These are phyloP conservation scores for Sminthopsis crassicaudata DNA, from an alignment of 2,113 vertebrate species.

Conservation along the genomic window DNA sequence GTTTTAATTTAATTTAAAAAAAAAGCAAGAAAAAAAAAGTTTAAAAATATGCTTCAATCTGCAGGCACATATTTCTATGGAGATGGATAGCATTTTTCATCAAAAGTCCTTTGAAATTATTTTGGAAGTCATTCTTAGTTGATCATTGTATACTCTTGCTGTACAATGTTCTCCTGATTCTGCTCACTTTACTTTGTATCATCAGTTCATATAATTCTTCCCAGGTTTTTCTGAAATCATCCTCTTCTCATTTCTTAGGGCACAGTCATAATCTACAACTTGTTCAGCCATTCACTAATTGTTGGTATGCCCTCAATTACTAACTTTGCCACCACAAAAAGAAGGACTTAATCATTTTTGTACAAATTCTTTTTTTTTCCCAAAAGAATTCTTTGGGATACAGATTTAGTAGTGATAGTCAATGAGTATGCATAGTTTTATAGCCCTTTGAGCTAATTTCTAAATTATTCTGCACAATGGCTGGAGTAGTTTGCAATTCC, in stretches of 20 bases:
- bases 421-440: neutral
- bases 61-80: neutral
- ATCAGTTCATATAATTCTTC: neutral
- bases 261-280: neutral
- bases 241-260: neutral
- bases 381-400: neutral
- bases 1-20: neutral
- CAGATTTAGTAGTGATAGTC: neutral
- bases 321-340: neutral
- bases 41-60: neutral
- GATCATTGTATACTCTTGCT: neutral
- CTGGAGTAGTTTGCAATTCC: neutral
- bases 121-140: neutral
- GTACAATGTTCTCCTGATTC: neutral
- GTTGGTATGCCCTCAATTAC: neutral
- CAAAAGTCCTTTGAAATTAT: neutral
- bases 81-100: neutral
- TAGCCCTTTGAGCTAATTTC: neutral
- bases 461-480: neutral
- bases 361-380: neutral
- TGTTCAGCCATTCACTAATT: neutral
- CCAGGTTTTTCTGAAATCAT: neutral
- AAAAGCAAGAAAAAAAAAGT: neutral
- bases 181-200: neutral
- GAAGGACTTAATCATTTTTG: neutral